Evolutionary conservation across 2,113 vertebrate species (phyloP), one percentile per base, ranked within the genome.

Genomic region (Limanda limanda): DNA sequence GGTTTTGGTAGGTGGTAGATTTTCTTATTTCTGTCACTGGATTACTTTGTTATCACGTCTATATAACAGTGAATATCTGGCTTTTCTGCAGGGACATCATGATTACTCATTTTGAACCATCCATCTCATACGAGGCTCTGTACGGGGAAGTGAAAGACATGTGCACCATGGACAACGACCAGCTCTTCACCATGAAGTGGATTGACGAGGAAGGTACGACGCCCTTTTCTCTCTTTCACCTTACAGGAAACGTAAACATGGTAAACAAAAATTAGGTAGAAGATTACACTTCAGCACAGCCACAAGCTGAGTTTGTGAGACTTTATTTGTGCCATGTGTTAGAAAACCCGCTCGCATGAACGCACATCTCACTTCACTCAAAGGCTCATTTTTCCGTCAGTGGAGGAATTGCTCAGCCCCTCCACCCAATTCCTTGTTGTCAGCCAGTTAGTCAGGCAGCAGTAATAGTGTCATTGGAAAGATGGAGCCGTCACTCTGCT

Each of bases 181-280:
- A 98, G 83, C 96, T 97, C 69, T 99, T 99, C 90, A 99, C 98
- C 86, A 99, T 99, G 98, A 99, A 99, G 82, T 99, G 98, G 98
- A 99, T 99, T 63, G 98, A 99, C 51, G 98, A 99, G 78, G 98
- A 99, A 97, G 98, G 98, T 99, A 88, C 72, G 52, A 69, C 48
- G 47, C 21, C 23, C 3, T 51, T 47, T 17, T 56, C 54, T 13
- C 17, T 18, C n/a, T 18, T 18, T 51, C 15, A 13, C 54, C 54
- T 24, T 9, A 51, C 17, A 51, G 47, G 47, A 51, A 51, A 20
- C 0, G 7, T 18, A 7, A 48, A 48, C 47, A 48, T 18, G 5
- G 1, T 4, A 48, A 51, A 51, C 47, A 51, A 18, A 51, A 6
- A 51, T 51, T 2, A 17, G 5, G 40, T 42, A 12, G 12, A 42